Evolutionary conservation across 1,140 invertebrate species (phyloP), one percentile per base, ranked within the genome.

Genomic region (Goniozus legneri): DNA sequence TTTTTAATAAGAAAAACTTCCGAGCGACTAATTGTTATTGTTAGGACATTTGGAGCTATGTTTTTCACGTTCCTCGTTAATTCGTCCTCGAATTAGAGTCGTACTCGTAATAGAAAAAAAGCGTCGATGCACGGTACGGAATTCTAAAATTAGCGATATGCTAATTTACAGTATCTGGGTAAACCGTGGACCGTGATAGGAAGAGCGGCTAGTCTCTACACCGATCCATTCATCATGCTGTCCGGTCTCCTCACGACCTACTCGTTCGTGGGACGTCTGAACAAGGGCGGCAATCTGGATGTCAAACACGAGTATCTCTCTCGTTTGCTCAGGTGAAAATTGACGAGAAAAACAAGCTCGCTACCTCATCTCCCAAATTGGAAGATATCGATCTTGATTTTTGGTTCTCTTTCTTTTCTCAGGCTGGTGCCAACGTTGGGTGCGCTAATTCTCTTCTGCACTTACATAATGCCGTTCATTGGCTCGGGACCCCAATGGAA

Each of bases 141-240:
- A 34, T 24, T 18, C 15, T 21, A 15, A 31, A 8, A 15, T 6
- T 8, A 14, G n/a, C 0, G 13, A 19, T 30, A 21, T 22, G n/a
- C 39, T 47, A 27, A 27, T 18, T 60, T 58, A 60, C 54, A 86
- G 84, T 77, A 77, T 47, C 74, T 87, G 34, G 81, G 82, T 0
- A 80, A 80, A 74, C 80, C 83, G 0, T 88, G 84, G 84, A 84
- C 84, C 1, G 82, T 87, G 1, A 68, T 88, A 14, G 85, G 82
- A 18, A 77, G 86, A 34, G 86, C 85, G 2, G 85, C 87, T 0
- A 87, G 85, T 57, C 69, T 89, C 2, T 88, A 89, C 54, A 89
- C 87, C 1, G 87, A 89, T 69, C 84, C 84, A 15, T 89, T 89
- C 56, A 80, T 89, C 8, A 85, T 88, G 78, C 73, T 89, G 27